Evolutionary conservation across 2,888 invertebrate genomes (phyloP).

Genomic region (Tetranychus piercei): DNA sequence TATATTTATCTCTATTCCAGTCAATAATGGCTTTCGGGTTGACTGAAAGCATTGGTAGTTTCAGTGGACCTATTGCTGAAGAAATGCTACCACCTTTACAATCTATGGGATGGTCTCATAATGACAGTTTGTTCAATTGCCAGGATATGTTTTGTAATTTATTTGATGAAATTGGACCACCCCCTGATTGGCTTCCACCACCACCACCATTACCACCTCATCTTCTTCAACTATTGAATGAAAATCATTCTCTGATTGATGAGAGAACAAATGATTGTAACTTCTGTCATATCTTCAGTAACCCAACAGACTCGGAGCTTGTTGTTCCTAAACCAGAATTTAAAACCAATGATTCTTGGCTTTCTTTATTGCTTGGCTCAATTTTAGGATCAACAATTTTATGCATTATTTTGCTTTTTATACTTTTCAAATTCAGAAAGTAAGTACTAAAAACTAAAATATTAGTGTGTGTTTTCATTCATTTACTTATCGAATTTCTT

Average conservation of each 20-base stretch:
- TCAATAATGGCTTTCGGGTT: background rate
- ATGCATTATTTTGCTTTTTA: slow-evolving; percentile 54
- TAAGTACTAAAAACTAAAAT: slow-evolving; percentile 37
- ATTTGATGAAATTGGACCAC: slow-evolving; percentile 31
- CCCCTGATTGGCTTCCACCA: slow-evolving; percentile 45
- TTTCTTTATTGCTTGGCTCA: slow-evolving; percentile 56
- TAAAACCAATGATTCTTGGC: slow-evolving; percentile 48
- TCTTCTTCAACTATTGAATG: slow-evolving; percentile 23
- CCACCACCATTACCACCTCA: background rate
- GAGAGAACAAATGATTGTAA: slow-evolving; percentile 14
- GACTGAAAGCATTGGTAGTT: background rate
- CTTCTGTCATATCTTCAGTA: slow-evolving; percentile 18
- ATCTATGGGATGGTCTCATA: background rate
- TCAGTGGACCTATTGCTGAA: background rate
- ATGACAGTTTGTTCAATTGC: slow-evolving; percentile 8
- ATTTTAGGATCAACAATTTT: slow-evolving; percentile 59
- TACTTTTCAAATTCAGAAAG: slow-evolving; percentile 65
- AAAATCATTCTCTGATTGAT: slow-evolving; percentile 16
- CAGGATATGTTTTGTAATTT: slow-evolving; percentile 4
- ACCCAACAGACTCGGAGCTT: slow-evolving; percentile 11
- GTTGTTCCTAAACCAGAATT: slow-evolving; percentile 13
- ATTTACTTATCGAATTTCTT: background rate
- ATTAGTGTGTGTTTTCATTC: background rate
- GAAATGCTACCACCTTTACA: background rate
- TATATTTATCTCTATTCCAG: no score